Percentiles rank a stretch among this genome's conserved stretches.
Evolutionary conservation across 2,797 vertebrate genomes (phyloP).

Genomic region (Sebastes trivittatus): DNA sequence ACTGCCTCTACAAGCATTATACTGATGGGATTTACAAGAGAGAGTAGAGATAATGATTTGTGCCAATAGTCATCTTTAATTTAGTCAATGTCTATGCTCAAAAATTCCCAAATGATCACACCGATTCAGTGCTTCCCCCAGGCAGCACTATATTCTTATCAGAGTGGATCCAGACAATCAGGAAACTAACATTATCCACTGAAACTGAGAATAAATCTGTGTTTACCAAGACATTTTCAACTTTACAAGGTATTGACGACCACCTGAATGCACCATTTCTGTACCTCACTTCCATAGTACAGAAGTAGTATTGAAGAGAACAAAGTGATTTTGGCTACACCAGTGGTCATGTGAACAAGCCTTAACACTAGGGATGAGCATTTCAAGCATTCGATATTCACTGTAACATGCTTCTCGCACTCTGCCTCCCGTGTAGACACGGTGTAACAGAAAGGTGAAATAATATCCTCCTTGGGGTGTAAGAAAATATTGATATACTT

Average conservation of each 20-base stretch:
- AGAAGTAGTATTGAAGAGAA: too few relatives aligned
- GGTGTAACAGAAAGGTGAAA: background rate
- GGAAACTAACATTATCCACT: background rate
- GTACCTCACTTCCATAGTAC: background rate
- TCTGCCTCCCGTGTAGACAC: background rate
- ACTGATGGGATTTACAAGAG: constrained; percentile 2
- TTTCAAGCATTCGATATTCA: background rate
- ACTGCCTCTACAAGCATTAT: constrained; percentile 2
- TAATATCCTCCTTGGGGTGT: background rate
- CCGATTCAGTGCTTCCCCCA: background rate
- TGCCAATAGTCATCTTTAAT: constrained; percentile 20
- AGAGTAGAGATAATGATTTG: constrained; percentile 4
- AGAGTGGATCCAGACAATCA: background rate
- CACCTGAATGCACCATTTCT: background rate
- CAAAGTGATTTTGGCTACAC: background rate
- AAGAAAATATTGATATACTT: too few relatives aligned
- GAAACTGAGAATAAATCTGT: too few relatives aligned
- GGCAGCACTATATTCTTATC: background rate
- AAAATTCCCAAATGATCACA: constrained; percentile 9
- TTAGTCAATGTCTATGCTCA: background rate
- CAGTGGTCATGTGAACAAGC: background rate
- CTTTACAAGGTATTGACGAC: too few relatives aligned
- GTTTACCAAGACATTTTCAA: too few relatives aligned
- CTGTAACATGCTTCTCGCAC: background rate
- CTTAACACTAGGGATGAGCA: background rate